These are phyloP conservation scores for Agrochola circellaris DNA, from an alignment of 2,888 invertebrate genomes.

Conservation along the genomic window DNA sequence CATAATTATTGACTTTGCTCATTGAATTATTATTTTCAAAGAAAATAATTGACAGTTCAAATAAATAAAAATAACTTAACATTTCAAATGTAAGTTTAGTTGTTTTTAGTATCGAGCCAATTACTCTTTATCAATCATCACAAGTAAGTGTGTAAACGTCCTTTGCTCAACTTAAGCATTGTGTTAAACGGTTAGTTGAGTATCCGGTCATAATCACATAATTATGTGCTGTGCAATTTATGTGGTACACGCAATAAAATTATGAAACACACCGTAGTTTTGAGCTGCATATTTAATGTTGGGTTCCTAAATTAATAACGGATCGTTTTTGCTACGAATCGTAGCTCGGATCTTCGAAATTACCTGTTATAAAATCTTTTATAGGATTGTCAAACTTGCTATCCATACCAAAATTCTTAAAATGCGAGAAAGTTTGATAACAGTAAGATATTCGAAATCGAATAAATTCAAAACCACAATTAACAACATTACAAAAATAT, in stretches of 20 bases:
- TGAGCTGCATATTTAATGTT: background rate
- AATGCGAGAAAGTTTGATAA: background rate
- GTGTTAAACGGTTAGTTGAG: background rate
- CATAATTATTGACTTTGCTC: slow-evolving; percentile 33
- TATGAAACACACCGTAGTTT: background rate
- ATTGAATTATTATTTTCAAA: slow-evolving; percentile 31
- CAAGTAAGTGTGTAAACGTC: background rate
- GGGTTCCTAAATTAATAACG: background rate
- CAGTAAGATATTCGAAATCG: background rate
- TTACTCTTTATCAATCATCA: slow-evolving; percentile 36
- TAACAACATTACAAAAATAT: background rate
- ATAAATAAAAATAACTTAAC: slow-evolving; percentile 38
- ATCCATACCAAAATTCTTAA: background rate
- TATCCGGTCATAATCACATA: slow-evolving; percentile 2
- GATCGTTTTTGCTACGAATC: background rate
- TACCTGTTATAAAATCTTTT: background rate
- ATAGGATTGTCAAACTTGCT: background rate
- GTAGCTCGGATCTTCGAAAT: background rate
- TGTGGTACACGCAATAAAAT: background rate
- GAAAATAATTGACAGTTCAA: slow-evolving; percentile 36
- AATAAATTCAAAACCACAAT: background rate
- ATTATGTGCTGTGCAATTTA: background rate
- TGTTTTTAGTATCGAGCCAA: slow-evolving; percentile 32
- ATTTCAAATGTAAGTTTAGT: slow-evolving; percentile 24
- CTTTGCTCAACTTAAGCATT: background rate